These are phyloP conservation scores for Astropecten irregularis DNA, from an alignment of 53 echinoderm and acorn worm species.

Conservation along the genomic window DNA sequence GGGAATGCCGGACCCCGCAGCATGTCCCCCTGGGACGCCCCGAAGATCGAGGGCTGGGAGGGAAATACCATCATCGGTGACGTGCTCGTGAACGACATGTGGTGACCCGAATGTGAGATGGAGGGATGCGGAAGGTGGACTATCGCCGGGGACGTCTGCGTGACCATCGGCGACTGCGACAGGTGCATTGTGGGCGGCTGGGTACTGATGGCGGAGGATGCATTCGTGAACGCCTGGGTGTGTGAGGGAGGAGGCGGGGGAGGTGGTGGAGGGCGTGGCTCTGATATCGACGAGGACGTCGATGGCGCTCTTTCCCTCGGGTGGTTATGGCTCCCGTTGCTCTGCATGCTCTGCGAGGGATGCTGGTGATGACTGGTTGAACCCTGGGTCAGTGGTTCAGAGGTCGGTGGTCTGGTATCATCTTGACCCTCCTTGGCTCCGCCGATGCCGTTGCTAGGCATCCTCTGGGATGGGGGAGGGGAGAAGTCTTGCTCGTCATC, in stretches of 20 bases:
- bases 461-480: slow-evolving; percentile 39
- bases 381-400: slow-evolving; percentile 35
- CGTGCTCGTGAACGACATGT: slow-evolving; percentile 62
- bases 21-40: slow-evolving; percentile 66
- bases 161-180: slow-evolving; percentile 50
- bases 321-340: slow-evolving; percentile 58
- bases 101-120: slow-evolving; percentile 70
- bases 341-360: slow-evolving; percentile 34
- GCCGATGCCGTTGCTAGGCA: slow-evolving; percentile 43
- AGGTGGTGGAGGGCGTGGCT: slow-evolving; percentile 40
- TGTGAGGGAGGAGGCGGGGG: background rate
- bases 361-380: slow-evolving; percentile 35
- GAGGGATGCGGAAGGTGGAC: slow-evolving; percentile 90
- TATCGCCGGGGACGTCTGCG: slow-evolving; percentile 82
- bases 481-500: slow-evolving; percentile 67
- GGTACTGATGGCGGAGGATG: slow-evolving; percentile 44
- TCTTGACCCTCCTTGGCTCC: slow-evolving; percentile 32
- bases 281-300: slow-evolving; percentile 49
- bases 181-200: slow-evolving; percentile 44
- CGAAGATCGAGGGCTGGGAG: slow-evolving; percentile 73
- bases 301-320: slow-evolving; percentile 41
- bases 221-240: slow-evolving; percentile 47
- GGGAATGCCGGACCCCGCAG: slow-evolving; percentile 64
- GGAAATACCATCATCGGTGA: slow-evolving; percentile 88
- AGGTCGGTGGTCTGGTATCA: slow-evolving; percentile 1